Evolutionary conservation across 2,888 invertebrate genomes (phyloP).

Genomic region (Drosophila formosana): DNA sequence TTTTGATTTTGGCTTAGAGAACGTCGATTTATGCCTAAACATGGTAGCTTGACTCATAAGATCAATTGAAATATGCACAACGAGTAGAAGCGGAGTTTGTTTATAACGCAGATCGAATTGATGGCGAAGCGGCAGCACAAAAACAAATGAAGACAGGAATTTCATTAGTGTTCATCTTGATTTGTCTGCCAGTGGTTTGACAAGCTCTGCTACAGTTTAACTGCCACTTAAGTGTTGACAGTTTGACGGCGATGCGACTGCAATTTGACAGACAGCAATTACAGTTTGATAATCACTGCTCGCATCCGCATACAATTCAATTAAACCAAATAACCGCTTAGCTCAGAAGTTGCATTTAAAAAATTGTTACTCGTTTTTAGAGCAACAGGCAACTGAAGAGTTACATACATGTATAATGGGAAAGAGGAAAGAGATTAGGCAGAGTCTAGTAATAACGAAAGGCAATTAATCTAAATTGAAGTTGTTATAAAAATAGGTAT

Average conservation of each 20-base stretch:
- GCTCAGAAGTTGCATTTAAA: not conserved
- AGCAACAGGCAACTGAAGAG: not conserved
- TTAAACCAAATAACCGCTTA: conserved; percentile 5
- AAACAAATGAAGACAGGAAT: conserved; percentile 17
- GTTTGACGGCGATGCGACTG: conserved; percentile 18
- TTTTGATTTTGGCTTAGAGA: conserved; percentile 45
- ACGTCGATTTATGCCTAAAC: conserved; percentile 60
- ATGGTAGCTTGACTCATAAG: conserved; percentile 66
- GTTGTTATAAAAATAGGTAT: too few species aligned
- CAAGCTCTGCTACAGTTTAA: conserved; percentile 31
- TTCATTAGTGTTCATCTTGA: conserved; percentile 28
- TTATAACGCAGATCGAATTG: conserved; percentile 12
- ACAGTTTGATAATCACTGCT: conserved; percentile 11
- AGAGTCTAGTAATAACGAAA: too few species aligned
- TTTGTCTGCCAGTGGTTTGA: conserved; percentile 34
- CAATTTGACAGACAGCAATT: conserved; percentile 2
- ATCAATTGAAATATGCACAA: conserved; percentile 40
- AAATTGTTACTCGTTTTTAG: not conserved
- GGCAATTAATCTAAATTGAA: too few species aligned
- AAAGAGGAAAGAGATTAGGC: too few species aligned
- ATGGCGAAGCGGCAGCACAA: conserved; percentile 9
- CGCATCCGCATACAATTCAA: conserved; percentile 1
- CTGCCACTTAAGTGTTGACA: conserved; percentile 25
- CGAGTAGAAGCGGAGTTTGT: conserved; percentile 29
- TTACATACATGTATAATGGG: not conserved